phyloP scores from a whole-genome alignment of 2,888 invertebrate species.

The Hypomecis punctinalis region DNA sequence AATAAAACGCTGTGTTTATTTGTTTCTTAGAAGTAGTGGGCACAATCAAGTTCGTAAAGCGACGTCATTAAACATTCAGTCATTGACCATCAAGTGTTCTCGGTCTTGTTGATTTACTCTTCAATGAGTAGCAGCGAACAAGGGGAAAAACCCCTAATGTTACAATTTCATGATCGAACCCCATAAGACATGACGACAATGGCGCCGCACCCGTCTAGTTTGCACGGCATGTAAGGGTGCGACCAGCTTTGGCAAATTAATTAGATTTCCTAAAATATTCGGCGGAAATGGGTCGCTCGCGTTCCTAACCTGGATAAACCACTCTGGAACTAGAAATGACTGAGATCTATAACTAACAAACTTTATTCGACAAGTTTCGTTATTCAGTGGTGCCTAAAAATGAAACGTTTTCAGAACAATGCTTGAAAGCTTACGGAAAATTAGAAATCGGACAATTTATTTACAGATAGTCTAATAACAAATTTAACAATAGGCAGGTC shows the following conservation, averaged over 20 bases:
- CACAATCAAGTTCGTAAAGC: background rate
- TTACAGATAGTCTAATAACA: too few relatives aligned
- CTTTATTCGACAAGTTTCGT: background rate
- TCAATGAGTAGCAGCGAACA: conserved; percentile 7
- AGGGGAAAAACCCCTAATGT: conserved; percentile 28
- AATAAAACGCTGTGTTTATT: background rate
- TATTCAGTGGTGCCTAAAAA: background rate
- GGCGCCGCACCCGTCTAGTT: conserved; percentile 25
- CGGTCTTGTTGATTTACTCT: background rate
- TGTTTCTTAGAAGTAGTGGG: background rate
- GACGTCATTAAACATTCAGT: conserved; percentile 1
- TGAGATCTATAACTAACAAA: background rate
- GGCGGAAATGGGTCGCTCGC: conserved; percentile 13
- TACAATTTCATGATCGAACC: conserved; percentile 31
- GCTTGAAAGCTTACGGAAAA: too few relatives aligned
- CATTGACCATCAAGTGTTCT: background rate
- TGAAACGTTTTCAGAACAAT: too few relatives aligned
- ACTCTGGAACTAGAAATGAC: background rate
- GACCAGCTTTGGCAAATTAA: conserved; percentile 28
- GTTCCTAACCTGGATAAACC: conserved; percentile 2
- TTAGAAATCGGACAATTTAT: too few relatives aligned
- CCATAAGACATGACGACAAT: conserved; percentile 31
- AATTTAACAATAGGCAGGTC: too few relatives aligned
- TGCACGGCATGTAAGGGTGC: conserved; percentile 27
- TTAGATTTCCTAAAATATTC: conserved; percentile 29